Evolutionary conservation across 1,140 invertebrate genomes (phyloP).

Genomic region (Drosophila athabasca): DNA sequence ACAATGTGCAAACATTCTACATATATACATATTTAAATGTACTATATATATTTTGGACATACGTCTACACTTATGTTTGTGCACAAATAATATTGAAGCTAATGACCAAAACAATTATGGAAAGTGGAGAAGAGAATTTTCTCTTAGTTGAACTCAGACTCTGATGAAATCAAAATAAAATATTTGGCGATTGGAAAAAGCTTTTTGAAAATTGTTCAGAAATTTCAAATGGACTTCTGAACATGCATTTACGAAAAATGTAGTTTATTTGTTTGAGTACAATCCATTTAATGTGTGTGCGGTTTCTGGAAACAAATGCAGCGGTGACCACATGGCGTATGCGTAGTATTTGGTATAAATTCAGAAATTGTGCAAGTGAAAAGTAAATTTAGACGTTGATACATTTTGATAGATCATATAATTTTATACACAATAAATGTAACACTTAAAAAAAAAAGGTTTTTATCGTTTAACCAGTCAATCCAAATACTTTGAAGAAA

Average conservation of each 20-base stretch:
- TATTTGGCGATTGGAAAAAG: neutral
- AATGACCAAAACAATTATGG: constrained; percentile 62
- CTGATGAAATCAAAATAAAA: constrained; percentile 24
- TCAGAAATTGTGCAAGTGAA: neutral
- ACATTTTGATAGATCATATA: too few relatives aligned
- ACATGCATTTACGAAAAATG: constrained; percentile 5
- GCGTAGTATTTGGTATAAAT: constrained; percentile 33
- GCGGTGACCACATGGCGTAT: constrained; percentile 40
- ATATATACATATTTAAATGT: neutral
- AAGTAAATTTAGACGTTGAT: neutral
- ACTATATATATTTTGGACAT: constrained; percentile 2
- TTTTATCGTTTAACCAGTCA: too few relatives aligned
- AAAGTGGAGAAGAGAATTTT: constrained; percentile 12
- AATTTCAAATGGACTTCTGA: neutral
- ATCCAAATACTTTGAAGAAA: too few relatives aligned
- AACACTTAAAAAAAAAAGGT: too few relatives aligned
- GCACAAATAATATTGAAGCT: constrained; percentile 26
- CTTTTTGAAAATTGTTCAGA: neutral
- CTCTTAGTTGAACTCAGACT: constrained; percentile 7
- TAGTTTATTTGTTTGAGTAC: neutral
- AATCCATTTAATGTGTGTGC: neutral
- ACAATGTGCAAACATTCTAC: constrained; percentile 10
- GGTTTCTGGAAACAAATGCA: neutral
- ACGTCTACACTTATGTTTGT: neutral
- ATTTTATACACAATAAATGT: too few relatives aligned